A percentile compares a stretch with the other conserved stretches of the same genome.
Conservation (phyloP, 1,140 invertebrate species). For the Cotesia glomerata region DNA sequence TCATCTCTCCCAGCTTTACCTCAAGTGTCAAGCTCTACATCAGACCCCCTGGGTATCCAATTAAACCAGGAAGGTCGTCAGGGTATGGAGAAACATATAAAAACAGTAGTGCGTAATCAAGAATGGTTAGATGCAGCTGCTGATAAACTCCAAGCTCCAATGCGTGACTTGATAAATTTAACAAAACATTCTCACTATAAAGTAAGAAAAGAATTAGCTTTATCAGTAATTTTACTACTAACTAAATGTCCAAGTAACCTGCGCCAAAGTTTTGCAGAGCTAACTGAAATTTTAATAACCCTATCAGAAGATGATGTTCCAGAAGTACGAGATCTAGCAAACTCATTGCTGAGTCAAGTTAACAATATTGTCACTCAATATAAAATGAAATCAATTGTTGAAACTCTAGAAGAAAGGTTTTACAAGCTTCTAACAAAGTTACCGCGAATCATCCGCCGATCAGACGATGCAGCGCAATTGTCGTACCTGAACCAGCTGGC, state of each 20-base stretch:
- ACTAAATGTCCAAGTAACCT: conserved; percentile 68
- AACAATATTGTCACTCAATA: conserved; percentile 48
- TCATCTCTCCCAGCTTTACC: background rate
- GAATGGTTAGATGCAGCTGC: conserved; percentile 68
- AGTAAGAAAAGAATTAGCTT: conserved; percentile 66
- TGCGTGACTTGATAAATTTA: conserved; percentile 61
- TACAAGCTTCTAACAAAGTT: conserved; percentile 63
- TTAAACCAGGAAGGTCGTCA: conserved; percentile 27
- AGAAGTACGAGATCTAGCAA: conserved; percentile 58
- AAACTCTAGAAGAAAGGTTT: conserved; percentile 68
- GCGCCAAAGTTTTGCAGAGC: conserved; percentile 61
- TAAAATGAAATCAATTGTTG: conserved; percentile 55
- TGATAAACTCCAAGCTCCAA: conserved; percentile 63
- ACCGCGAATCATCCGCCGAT: conserved; percentile 67
- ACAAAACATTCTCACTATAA: conserved; percentile 64
- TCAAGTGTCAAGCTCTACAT: background rate
- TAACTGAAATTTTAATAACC: conserved; percentile 67
- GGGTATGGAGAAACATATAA: conserved; percentile 57
- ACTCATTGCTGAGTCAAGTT: conserved; percentile 51
- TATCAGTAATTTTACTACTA: conserved; percentile 62
- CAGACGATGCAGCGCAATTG: conserved; percentile 68
- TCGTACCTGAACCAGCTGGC: conserved; percentile 65
- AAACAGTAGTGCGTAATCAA: conserved; percentile 54
- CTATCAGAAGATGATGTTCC: conserved; percentile 66
- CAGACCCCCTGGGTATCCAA: conserved; percentile 23